A percentile compares a stretch with the other conserved stretches of the same genome.
Evolutionary conservation across 2,888 invertebrate genomes (phyloP).

Genomic region (Endotricha flammealis): DNA sequence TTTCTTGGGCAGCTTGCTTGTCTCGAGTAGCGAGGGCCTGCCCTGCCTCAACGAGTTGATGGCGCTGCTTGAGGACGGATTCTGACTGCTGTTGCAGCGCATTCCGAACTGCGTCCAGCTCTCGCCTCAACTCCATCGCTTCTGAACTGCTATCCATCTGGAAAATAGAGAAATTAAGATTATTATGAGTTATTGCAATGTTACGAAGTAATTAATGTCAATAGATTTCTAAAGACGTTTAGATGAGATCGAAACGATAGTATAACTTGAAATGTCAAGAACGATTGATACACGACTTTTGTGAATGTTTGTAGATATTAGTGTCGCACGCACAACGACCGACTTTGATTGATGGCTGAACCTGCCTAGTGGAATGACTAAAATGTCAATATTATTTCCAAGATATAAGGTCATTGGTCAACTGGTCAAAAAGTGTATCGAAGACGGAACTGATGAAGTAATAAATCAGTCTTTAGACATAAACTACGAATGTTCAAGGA

Average conservation of each 20-base stretch:
- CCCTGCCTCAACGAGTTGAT: constrained; percentile 82
- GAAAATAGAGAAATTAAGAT: constrained; percentile 35
- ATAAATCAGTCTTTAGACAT: no score
- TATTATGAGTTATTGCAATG: constrained; percentile 7
- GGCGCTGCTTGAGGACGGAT: constrained; percentile 81
- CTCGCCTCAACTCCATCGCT: constrained; percentile 77
- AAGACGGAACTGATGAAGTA: constrained; percentile 18
- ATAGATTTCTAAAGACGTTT: constrained; percentile 11
- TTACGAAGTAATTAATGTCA: constrained; percentile 21
- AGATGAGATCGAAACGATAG: constrained; percentile 30
- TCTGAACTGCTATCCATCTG: constrained; percentile 84
- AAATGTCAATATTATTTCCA: constrained; percentile 19
- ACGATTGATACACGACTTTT: constrained; percentile 39
- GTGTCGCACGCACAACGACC: constrained; percentile 28
- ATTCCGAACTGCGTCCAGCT: constrained; percentile 82
- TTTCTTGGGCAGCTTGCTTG: constrained; percentile 79
- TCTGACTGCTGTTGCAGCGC: constrained; percentile 81
- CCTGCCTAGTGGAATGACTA: constrained; percentile 27
- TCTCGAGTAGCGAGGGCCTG: constrained; percentile 79
- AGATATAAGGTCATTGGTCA: constrained; percentile 29
- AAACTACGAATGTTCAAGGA: no score
- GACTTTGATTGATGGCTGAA: constrained; percentile 31
- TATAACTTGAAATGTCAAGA: constrained; percentile 50
- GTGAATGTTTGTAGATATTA: constrained; percentile 24
- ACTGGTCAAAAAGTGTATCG: constrained; percentile 27